Evolutionary conservation across 2,888 invertebrate species (phyloP).

Genomic region (Trichogramma dendrolimi): DNA sequence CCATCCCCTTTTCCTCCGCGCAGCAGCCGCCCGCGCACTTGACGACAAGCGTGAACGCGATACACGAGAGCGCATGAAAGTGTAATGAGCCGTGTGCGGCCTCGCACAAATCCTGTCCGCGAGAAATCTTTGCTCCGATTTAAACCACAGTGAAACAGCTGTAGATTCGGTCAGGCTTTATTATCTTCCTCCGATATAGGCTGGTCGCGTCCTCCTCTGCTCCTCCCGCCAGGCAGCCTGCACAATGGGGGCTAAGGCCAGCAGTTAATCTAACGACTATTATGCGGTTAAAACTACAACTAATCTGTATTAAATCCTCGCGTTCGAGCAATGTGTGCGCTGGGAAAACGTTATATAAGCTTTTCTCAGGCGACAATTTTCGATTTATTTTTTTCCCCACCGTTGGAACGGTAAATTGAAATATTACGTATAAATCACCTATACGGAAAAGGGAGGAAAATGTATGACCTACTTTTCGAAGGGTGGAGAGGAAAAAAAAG

Average conservation of each 20-base stretch:
- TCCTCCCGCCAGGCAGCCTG: background rate
- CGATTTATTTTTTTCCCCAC: too few relatives aligned
- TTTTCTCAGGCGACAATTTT: too few relatives aligned
- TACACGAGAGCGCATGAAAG: conserved; percentile 25
- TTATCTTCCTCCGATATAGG: too few relatives aligned
- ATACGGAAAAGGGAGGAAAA: too few relatives aligned
- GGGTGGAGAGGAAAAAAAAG: conserved; percentile 9
- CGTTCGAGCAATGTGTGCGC: too few relatives aligned
- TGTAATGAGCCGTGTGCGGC: conserved; percentile 25
- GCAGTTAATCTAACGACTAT: too few relatives aligned
- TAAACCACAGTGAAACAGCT: conserved; percentile 1
- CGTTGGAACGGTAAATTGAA: too few relatives aligned
- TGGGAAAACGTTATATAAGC: too few relatives aligned
- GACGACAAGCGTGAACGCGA: conserved; percentile 6
- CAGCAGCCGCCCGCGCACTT: background rate
- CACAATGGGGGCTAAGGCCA: background rate
- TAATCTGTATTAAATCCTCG: background rate
- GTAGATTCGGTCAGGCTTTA: conserved; percentile 20
- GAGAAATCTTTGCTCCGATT: conserved; percentile 1
- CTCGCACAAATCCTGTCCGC: background rate
- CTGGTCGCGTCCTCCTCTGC: too few relatives aligned
- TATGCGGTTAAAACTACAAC: background rate
- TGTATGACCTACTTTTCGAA: too few relatives aligned
- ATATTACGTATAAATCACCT: too few relatives aligned
- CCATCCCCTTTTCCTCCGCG: conserved; percentile 13